Conservation (phyloP, 2,797 vertebrate species). For the Uromys caudimaculatus region DNA sequence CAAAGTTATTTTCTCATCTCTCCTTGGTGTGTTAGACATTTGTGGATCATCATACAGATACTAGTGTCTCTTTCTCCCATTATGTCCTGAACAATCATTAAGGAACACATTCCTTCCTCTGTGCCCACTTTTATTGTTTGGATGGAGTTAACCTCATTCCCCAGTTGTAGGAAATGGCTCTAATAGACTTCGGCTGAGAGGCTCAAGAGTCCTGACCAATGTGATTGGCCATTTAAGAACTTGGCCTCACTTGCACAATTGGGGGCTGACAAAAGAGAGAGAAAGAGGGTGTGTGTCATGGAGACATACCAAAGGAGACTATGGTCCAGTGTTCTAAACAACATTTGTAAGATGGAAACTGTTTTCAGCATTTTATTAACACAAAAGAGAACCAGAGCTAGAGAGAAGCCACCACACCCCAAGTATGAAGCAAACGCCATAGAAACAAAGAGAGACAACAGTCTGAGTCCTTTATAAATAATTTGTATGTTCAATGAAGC, state of each 20-base stretch:
- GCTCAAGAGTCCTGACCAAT: background rate
- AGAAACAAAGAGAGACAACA: background rate
- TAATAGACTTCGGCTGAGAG: background rate
- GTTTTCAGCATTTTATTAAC: background rate
- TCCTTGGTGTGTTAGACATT: background rate
- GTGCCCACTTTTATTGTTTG: background rate
- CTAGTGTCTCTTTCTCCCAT: background rate
- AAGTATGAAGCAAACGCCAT: background rate
- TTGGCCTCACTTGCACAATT: background rate
- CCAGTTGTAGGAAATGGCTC: background rate
- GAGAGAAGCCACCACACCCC: background rate
- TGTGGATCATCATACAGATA: background rate
- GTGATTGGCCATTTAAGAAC: background rate
- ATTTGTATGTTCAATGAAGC: background rate
- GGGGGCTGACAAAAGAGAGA: background rate
- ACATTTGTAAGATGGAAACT: background rate
- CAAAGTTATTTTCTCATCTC: constrained; percentile 1
- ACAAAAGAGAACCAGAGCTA: background rate
- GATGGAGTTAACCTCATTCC: background rate
- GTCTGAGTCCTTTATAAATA: background rate
- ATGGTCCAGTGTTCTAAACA: background rate
- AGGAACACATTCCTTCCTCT: background rate
- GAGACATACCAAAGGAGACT: background rate
- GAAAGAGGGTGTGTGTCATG: background rate
- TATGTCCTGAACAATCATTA: background rate